A percentile compares a stretch with the other conserved stretches of the same genome.
Conservation (phyloP, 2,113 vertebrate genomes). For the Gnathonemus echidnorhynchus region DNA sequence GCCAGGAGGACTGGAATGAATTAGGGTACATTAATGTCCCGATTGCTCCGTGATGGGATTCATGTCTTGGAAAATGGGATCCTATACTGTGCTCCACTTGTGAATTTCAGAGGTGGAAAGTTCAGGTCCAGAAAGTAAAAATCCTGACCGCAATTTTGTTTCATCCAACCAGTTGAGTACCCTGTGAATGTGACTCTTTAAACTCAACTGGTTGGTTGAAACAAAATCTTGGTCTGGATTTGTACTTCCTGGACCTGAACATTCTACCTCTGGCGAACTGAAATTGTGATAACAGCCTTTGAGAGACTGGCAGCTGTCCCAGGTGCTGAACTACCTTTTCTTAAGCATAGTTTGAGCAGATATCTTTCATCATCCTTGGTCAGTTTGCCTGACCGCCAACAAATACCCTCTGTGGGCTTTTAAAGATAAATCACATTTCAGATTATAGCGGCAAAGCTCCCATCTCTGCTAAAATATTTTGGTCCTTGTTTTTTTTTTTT, state of each 20-base stretch:
- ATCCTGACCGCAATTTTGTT: neutral
- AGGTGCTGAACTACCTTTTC: neutral
- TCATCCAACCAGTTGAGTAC: neutral
- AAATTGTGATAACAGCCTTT: neutral
- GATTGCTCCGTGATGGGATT: neutral
- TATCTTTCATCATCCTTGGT: neutral
- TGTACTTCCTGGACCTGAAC: neutral
- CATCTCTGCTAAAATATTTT: neutral
- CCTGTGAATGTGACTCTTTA: neutral
- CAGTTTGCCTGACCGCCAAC: neutral
- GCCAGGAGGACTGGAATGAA: neutral
- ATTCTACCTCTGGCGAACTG: neutral
- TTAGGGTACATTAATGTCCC: neutral
- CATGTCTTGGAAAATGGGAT: neutral
- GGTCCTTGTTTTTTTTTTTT: neutral
- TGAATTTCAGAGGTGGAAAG: neutral
- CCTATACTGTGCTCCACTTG: neutral
- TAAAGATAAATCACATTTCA: neutral
- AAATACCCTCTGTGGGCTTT: neutral
- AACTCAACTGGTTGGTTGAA: neutral
- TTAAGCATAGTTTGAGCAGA: neutral
- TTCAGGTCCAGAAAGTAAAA: neutral
- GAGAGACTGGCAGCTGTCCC: neutral
- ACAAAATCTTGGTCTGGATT: neutral
- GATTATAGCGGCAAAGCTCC: neutral